Base-by-base conservation (phyloP, 92 coral and sea anemone genomes). In the Nematostella vectensis region DNA sequence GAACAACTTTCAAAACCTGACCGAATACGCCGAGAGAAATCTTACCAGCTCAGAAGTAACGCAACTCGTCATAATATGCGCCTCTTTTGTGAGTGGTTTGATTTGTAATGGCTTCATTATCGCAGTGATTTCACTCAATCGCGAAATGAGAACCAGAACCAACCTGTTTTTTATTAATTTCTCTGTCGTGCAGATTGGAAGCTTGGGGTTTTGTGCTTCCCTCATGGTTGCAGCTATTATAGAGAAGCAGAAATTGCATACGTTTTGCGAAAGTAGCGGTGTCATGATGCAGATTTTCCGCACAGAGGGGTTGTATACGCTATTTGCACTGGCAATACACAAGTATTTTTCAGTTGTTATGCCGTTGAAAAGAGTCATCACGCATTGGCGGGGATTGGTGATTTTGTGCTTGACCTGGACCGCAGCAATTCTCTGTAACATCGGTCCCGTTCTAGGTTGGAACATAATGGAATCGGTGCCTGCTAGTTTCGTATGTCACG, bases 91-190 rank as follows among this genome's bases (percentile, higher is more conserved):
- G 10, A 50, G 31, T 3, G 88, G 95, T 12, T 45, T 85, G 15
- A 20, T 76, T 26, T 83, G 95, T 18, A 85, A 85, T 69, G 37
- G 56, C 13, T 49, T 75, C 3, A 65, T 85, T 23, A 61, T 71
- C 21, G 68, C 71, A 24, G 88, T 85, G 3, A 72, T 85, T 31
- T 38, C 70, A 15, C 26, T 29, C 44, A 71, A 69, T 30, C 70
- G 78, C 31, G 83, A 80, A 47, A 85, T 85, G 88, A 54, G 88
- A 59, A 85, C 95, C 15, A 73, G 95, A 22, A 85, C 95, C n/a
- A 85, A 85, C 27, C 28, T 67, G 1, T 80, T 75, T 61, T 77
- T 85, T 10, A 66, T 76, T 4, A 78, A 75, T 48, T 66, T 80
- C n/a, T 76, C 95, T 31, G 20, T 76, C 11, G 64, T 65, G 2